These are phyloP conservation scores for Trachurus trachurus DNA, from an alignment of 2,797 vertebrate species.

Conservation along the genomic window DNA sequence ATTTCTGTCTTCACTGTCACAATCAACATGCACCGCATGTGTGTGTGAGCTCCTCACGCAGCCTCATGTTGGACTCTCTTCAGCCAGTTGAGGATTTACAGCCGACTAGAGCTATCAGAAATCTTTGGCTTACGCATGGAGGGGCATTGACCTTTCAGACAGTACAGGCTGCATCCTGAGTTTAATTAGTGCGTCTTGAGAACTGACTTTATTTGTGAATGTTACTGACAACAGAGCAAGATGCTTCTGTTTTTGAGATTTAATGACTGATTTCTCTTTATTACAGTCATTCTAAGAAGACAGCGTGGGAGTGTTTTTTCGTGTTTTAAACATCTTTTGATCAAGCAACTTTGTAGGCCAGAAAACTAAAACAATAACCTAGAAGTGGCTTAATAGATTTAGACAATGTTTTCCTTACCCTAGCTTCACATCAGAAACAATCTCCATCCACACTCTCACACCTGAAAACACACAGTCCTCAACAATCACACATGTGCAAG, in stretches of 20 bases:
- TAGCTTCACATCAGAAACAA: no score
- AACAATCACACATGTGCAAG: no score
- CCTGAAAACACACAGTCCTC: no score
- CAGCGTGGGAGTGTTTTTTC: no score
- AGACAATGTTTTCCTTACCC: no score
- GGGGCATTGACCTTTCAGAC: neutral
- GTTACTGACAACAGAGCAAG: conserved; percentile 1
- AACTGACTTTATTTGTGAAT: neutral
- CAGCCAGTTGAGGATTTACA: neutral
- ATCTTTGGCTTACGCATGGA: neutral
- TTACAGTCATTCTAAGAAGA: neutral
- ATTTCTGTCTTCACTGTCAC: conserved; percentile 2
- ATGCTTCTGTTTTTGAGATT: neutral
- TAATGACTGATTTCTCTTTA: neutral
- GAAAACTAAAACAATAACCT: conserved; percentile 11
- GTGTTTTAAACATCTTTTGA: no score
- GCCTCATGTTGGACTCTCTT: neutral
- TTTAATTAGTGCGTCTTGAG: neutral
- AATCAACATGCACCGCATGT: neutral
- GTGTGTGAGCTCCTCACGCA: neutral
- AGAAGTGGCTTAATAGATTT: neutral
- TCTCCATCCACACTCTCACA: no score
- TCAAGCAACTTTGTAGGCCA: neutral
- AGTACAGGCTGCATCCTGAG: neutral
- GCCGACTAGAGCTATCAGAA: neutral